These are phyloP conservation scores for human DNA, from an alignment of 2,113 vertebrate species.

Conservation along the genomic window DNA sequence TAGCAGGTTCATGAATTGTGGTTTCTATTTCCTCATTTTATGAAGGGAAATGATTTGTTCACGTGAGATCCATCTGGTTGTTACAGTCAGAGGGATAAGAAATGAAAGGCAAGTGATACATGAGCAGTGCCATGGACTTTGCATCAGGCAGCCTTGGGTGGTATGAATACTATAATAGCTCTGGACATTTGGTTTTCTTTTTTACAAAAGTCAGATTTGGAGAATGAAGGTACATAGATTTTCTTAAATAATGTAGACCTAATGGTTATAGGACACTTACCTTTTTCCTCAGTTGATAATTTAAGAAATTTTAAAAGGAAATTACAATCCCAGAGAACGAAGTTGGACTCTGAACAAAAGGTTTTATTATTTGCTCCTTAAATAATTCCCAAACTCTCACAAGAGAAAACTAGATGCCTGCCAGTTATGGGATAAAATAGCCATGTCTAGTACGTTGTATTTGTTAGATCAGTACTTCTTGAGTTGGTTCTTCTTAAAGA, in stretches of 20 bases:
- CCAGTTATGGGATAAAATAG: neutral
- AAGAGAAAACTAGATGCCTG: neutral
- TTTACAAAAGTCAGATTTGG: too few species aligned
- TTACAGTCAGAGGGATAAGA: neutral
- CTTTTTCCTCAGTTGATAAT: too few species aligned
- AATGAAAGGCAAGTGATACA: neutral
- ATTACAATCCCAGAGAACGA: neutral
- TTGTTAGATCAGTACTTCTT: neutral
- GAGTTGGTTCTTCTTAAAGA: conserved; percentile 6
- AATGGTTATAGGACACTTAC: too few species aligned
- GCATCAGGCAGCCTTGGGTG: neutral
- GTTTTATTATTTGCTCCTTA: neutral
- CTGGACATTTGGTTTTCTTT: neutral
- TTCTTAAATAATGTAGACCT: too few species aligned
- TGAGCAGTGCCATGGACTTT: neutral
- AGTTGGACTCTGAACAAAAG: neutral
- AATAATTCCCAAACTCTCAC: neutral
- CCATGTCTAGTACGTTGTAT: neutral
- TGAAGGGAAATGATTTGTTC: neutral
- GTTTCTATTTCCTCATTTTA: neutral
- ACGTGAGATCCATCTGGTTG: neutral
- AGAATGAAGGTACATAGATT: too few species aligned
- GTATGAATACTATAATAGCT: neutral
- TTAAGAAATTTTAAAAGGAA: neutral
- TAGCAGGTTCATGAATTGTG: neutral